Evolutionary conservation across 2,888 invertebrate genomes (phyloP), one percentile per base, ranked within the genome.

Genomic region (Keiferia lycopersicella): DNA sequence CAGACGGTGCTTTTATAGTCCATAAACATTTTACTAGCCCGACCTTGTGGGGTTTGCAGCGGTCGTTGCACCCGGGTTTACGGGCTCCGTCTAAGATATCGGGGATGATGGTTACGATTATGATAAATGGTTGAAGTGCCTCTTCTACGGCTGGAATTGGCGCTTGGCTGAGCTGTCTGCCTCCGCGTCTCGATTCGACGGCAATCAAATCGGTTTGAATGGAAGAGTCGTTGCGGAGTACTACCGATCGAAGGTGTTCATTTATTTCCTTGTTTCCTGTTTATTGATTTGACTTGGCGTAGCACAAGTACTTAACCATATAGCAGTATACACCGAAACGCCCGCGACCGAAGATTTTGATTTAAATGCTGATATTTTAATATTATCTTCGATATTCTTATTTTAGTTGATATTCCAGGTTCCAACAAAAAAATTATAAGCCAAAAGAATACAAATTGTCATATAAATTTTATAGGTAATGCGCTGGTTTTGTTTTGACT

Each of bases 11-110:
- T 84, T 91, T 91, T 91, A 91, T 91, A 88, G 90, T 79, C 89
- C 86, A 91, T 91, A 91, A 91, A 91, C 89, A 90, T 90, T 91
- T 91, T 91, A 91, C 91, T 91, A 90, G 88, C 88, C 67, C 88
- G 87, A 87, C 91, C 91, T 91, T 90, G 89, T 86, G 85, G 88
- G 89, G 90, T 88, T 86, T 91, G 88, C 89, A 89, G 86, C 85
- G 91, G 88, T 88, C 88, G 86, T 84, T 91, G 91, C 89, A 91
- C 91, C 80, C 80, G 71, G 75, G 71, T 83, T 85, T 86, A 85
- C 82, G 79, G 82, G 78, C 80, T 66, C 68, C 70, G 78, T 77
- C 80, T 78, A 74, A 73, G 77, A 64, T 64, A 62, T 58, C 38
- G 62, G 59, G 62, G 62, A 77, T 80, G 80, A 82, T 78, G 75